Evolutionary conservation across 2,797 vertebrate genomes (phyloP).

Genomic region (Tenualosa ilisha): DNA sequence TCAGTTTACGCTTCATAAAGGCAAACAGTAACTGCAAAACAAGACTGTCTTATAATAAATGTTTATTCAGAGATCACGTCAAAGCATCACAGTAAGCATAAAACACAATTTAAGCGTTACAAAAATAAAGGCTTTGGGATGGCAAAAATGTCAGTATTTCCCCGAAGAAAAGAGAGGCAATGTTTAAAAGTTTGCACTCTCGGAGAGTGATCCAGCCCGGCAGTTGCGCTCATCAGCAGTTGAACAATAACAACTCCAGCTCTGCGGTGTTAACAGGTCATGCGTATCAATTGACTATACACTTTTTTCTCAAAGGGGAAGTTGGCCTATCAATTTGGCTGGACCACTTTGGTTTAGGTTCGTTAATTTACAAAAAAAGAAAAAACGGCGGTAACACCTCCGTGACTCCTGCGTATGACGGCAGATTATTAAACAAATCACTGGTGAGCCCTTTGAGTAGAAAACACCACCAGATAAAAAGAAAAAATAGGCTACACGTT

Average conservation of each 20-base stretch:
- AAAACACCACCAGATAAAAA: not conserved
- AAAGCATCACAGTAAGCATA: constrained; percentile 36
- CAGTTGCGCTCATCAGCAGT: constrained; percentile 19
- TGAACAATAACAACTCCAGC: constrained; percentile 23
- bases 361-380: constrained; percentile 4
- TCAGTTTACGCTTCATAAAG: not conserved
- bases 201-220: constrained; percentile 12
- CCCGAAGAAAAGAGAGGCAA: not conserved
- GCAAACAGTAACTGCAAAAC: not conserved
- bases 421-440: constrained; percentile 8
- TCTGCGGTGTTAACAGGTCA: constrained; percentile 22
- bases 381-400: constrained; percentile 10
- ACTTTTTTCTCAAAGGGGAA: constrained; percentile 23
- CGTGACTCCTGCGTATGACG: not conserved
- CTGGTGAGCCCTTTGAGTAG: not conserved
- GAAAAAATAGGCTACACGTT: not conserved
- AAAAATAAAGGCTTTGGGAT: constrained; percentile 41
- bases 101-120: constrained; percentile 32
- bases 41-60: constrained; percentile 30
- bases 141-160: not conserved
- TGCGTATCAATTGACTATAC: constrained; percentile 27
- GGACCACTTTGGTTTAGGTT: constrained; percentile 21
- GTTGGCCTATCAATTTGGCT: constrained; percentile 23
- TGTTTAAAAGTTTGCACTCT: not conserved
- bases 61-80: constrained; percentile 52